Conservation (phyloP, 2,113 vertebrate genomes). For the Ardeotis arabs region DNA sequence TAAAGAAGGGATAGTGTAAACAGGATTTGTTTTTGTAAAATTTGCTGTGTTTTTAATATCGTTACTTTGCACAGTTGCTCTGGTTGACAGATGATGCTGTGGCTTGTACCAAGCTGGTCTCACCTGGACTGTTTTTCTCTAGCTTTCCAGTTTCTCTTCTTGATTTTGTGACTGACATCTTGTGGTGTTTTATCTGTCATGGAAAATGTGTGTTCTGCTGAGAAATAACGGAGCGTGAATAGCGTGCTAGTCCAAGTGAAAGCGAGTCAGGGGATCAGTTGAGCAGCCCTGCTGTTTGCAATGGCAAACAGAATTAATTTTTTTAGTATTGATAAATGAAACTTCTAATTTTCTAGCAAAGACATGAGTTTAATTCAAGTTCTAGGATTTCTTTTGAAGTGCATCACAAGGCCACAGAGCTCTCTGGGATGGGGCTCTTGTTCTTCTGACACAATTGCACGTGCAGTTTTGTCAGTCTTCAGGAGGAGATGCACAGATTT, state of each 20-base stretch:
- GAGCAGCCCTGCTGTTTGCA: not conserved
- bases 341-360: not conserved
- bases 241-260: not conserved
- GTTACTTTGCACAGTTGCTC: not conserved
- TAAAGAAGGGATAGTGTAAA: not conserved
- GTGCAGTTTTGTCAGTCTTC: not conserved
- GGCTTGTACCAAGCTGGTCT: not conserved
- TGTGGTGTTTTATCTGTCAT: not conserved
- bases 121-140: not conserved
- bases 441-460: not conserved
- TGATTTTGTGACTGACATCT: slow-evolving; percentile 17
- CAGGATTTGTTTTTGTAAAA: not conserved
- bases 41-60: not conserved
- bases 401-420: not conserved
- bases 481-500: not conserved
- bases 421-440: not conserved
- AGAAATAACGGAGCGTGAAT: not conserved
- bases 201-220: not conserved
- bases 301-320: not conserved
- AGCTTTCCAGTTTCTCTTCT: not conserved
- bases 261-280: not conserved
- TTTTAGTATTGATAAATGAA: not conserved
- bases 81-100: not conserved
- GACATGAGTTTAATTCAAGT: not conserved
- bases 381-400: not conserved